Evolutionary conservation across 2,113 vertebrate species (phyloP).

Genomic region (Scophthalmus maximus): DNA sequence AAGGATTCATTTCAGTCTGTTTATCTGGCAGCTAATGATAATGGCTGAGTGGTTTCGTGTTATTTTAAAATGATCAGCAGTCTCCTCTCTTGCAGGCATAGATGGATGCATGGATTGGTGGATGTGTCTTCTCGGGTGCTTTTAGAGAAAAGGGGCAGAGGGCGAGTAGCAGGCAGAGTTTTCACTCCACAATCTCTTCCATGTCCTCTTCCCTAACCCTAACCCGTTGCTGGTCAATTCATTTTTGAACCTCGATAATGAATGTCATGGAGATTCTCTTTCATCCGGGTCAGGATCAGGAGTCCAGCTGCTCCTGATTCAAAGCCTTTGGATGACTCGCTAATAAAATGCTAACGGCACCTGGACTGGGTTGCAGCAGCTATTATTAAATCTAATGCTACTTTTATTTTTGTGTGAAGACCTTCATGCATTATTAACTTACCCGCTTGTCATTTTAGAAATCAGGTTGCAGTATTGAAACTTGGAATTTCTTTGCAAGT

Average conservation of each 20-base stretch:
- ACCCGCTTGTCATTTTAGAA: not conserved
- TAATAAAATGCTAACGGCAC: no score
- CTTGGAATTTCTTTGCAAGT: not conserved
- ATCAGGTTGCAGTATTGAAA: not conserved
- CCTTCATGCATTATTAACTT: no score
- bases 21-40: slow-evolving; percentile 61
- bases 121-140: not conserved
- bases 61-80: slow-evolving; percentile 70
- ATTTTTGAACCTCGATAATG: no score
- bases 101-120: slow-evolving; percentile 15
- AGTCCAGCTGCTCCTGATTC: no score
- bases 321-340: no score
- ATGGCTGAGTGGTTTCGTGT: slow-evolving; percentile 19
- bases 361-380: not conserved
- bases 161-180: not conserved
- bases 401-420: not conserved
- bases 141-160: not conserved
- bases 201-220: no score
- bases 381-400: not conserved
- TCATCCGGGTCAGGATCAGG: no score
- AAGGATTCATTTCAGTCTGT: slow-evolving; percentile 53
- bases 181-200: not conserved
- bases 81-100: slow-evolving; percentile 48
- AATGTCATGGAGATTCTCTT: no score
- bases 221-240: no score